A percentile compares a stretch with the other conserved stretches of the same genome.
Conservation (phyloP, 2,113 vertebrate genomes). For the Bujurquina vittata region DNA sequence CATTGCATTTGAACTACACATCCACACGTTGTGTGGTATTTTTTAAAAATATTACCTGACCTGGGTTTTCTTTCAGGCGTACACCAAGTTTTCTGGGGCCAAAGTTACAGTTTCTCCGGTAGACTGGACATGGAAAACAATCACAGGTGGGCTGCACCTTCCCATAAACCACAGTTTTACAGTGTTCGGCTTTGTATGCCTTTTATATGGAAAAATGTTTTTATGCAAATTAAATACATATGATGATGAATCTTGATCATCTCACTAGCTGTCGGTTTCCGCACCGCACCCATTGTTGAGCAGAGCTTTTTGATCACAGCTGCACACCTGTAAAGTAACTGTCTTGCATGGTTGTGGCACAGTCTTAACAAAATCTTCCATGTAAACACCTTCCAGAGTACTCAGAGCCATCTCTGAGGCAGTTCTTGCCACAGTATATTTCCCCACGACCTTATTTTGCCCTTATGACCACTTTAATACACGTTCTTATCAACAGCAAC, state of each 20-base stretch:
- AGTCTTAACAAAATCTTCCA: not conserved
- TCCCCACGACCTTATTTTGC: not conserved
- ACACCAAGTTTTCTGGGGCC: slow-evolving; percentile 91
- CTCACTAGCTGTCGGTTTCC: not conserved
- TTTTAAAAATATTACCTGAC: not conserved
- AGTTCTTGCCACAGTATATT: not conserved
- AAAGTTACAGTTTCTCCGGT: slow-evolving; percentile 85
- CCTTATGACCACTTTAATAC: not conserved
- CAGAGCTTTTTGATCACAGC: not conserved
- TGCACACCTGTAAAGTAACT: not conserved
- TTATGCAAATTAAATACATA: not conserved
- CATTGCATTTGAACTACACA: not conserved
- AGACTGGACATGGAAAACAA: slow-evolving; percentile 89
- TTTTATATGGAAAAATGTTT: not conserved
- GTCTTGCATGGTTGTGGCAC: not conserved
- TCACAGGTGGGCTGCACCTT: slow-evolving; percentile 85
- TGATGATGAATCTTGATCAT: not conserved
- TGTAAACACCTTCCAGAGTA: not conserved
- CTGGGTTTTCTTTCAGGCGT: slow-evolving; percentile 84
- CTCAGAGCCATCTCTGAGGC: not conserved
- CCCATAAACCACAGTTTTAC: not conserved
- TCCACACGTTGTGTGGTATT: not conserved
- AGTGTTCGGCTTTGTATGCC: not conserved
- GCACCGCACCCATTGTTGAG: not conserved
- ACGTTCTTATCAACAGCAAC: slow-evolving; percentile 60